Evolutionary conservation across 2,888 invertebrate genomes (phyloP).

Genomic region (Caenorhabditis sp.): DNA sequence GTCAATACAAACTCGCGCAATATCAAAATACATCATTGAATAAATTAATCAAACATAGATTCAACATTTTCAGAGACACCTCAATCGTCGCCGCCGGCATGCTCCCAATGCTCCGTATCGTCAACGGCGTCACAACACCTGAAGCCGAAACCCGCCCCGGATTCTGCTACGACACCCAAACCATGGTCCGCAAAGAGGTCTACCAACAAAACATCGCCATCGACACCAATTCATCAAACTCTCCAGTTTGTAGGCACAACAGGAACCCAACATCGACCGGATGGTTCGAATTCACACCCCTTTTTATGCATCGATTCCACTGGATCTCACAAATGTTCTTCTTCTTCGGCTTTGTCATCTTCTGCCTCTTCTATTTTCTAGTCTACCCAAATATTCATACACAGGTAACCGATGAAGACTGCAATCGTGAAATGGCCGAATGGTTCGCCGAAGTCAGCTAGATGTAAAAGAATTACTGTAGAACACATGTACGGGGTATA

Average conservation of each 20-base stretch:
- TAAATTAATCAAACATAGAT: neutral
- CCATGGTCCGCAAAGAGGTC: neutral
- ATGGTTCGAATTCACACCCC: slow-evolving; percentile 51
- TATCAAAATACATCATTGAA: neutral
- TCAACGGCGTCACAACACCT: slow-evolving; percentile 41
- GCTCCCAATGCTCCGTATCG: slow-evolving; percentile 58
- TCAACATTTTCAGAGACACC: slow-evolving; percentile 56
- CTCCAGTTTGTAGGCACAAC: slow-evolving; percentile 23
- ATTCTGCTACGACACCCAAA: neutral
- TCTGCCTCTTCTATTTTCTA: slow-evolving; percentile 69
- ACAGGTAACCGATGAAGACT: slow-evolving; percentile 50
- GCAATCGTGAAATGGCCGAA: slow-evolving; percentile 51
- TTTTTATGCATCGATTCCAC: slow-evolving; percentile 66
- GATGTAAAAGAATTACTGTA: too few relatives aligned
- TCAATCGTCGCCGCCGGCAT: slow-evolving; percentile 66
- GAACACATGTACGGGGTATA: too few relatives aligned
- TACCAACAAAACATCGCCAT: slow-evolving; percentile 18
- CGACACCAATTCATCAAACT: slow-evolving; percentile 10
- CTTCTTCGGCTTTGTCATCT: slow-evolving; percentile 68
- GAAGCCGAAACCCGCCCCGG: neutral
- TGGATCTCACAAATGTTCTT: slow-evolving; percentile 70
- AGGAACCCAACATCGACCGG: neutral
- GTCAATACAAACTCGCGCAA: neutral
- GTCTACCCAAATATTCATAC: slow-evolving; percentile 68
- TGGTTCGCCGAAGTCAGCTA: slow-evolving; percentile 51